Base-by-base conservation (phyloP, 2,888 invertebrate genomes). In the Sesia apiformis region DNA sequence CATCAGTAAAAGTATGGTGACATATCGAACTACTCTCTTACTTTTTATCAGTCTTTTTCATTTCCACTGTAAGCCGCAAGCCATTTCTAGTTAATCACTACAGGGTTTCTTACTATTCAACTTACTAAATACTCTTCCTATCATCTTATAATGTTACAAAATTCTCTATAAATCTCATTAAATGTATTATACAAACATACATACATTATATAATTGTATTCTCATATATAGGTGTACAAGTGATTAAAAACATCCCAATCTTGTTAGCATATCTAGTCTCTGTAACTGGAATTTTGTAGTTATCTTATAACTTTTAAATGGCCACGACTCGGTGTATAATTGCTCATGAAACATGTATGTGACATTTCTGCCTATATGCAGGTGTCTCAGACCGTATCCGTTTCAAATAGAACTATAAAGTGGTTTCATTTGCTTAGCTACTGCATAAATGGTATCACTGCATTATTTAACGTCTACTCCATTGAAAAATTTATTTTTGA, bases 321-420 rank as follows among this genome's bases (percentile, higher is more conserved):
- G 46, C 46, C 23, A 46, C 46, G 23, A 46, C 8, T 46, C n/a
- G 23, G n/a, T 4, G 46, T 46, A 46, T 75, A 78, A 81, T 81
- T 77, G 76, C 70, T 74, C 70, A 79, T 81, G 72, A 77, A 78
- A 76, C 62, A 78, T 72, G 46, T 23, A 46, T 46, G 46, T n/a
- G 23, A 23, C 46, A 46, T n/a, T 8, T 46, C n/a, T 46, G 46
- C 4, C 46, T 46, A 8, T 46, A 46, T 46, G 46, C 46, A 46
- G 46, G 46, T 46, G 46, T 46, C 46, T 23, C 43, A 43, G 43
- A 43, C 43, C 43, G 43, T 43, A n/a, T 43, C 43, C 43, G 43
- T 43, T 43, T 43, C 43, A 8, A n/a, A n/a, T 43, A 3, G 43
- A 43, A 43, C 43, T 43, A 5, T 3, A 43, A 43, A 43, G 8